Conservation (phyloP, 2,888 invertebrate genomes). For the Parelbella ahira region DNA sequence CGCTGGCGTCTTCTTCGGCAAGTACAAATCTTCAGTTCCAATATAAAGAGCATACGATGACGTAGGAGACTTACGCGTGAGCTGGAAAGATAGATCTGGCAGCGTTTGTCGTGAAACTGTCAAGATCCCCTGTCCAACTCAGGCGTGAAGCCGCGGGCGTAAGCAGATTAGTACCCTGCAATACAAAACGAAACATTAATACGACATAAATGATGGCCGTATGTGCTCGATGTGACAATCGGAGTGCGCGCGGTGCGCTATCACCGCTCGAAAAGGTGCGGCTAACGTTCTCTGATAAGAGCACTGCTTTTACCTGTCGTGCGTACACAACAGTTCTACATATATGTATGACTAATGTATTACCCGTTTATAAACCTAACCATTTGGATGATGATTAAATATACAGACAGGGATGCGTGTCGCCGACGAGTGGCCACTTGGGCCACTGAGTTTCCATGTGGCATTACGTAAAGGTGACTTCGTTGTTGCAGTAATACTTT, state of each 20-base stretch:
- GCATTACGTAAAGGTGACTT: conserved; percentile 61
- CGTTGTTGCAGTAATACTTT: conserved; percentile 32
- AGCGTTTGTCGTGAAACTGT: conserved; percentile 68
- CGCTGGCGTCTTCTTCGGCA: conserved; percentile 39
- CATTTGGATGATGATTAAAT: conserved; percentile 46
- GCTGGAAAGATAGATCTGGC: conserved; percentile 83
- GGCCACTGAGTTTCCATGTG: conserved; percentile 64
- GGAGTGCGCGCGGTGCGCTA: conserved; percentile 61
- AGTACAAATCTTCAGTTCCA: background rate
- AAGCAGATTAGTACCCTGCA: too few species aligned
- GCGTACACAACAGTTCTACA: conserved; percentile 55
- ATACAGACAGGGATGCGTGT: conserved; percentile 36
- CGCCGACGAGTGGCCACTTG: conserved; percentile 56
- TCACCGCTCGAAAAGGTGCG: conserved; percentile 74
- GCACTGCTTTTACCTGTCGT: conserved; percentile 66
- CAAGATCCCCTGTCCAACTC: conserved; percentile 81
- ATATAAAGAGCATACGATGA: too few species aligned
- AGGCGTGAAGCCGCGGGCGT: conserved; percentile 61
- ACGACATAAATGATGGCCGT: conserved; percentile 33
- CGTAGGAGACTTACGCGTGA: conserved; percentile 65
- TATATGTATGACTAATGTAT: conserved; percentile 53
- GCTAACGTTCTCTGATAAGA: conserved; percentile 75
- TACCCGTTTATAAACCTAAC: conserved; percentile 40
- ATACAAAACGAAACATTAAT: conserved; percentile 45
- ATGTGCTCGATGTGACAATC: conserved; percentile 60